phyloP scores from a whole-genome alignment of 2,888 invertebrate species.

The Perizoma affinitatum region DNA sequence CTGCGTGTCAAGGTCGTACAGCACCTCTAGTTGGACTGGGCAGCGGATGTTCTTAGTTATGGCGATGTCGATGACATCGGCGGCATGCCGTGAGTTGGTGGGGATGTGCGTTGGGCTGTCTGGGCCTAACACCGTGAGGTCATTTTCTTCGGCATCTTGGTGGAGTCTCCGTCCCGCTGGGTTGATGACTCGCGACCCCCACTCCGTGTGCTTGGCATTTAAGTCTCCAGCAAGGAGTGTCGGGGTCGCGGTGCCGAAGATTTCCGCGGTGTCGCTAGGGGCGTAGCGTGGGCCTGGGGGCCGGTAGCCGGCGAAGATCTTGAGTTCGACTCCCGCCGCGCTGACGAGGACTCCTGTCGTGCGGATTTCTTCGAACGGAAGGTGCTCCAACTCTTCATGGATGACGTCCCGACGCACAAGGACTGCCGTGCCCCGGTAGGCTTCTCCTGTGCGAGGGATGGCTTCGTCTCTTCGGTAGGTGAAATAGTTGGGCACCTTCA shows the following conservation, averaged over 20 bases:
- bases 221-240: too few relatives aligned
- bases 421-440: constrained; percentile 6
- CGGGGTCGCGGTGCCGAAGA: not conserved
- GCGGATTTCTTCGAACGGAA: not conserved
- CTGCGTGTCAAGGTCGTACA: not conserved
- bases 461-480: too few relatives aligned
- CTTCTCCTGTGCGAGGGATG: not conserved
- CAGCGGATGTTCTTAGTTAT: too few relatives aligned
- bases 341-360: not conserved
- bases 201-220: not conserved
- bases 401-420: constrained; percentile 9
- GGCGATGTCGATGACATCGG: too few relatives aligned
- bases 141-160: too few relatives aligned
- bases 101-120: too few relatives aligned
- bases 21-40: too few relatives aligned
- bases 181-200: not conserved
- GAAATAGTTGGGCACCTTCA: too few relatives aligned
- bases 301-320: constrained; percentile 7
- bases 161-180: not conserved
- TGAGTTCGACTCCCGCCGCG: not conserved
- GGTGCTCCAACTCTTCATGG: constrained; percentile 7
- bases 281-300: not conserved
- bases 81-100: too few relatives aligned
- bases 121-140: too few relatives aligned
- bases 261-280: not conserved